phyloP scores from a whole-genome alignment of 2,113 vertebrate genomes.

The Petroica traversi region DNA sequence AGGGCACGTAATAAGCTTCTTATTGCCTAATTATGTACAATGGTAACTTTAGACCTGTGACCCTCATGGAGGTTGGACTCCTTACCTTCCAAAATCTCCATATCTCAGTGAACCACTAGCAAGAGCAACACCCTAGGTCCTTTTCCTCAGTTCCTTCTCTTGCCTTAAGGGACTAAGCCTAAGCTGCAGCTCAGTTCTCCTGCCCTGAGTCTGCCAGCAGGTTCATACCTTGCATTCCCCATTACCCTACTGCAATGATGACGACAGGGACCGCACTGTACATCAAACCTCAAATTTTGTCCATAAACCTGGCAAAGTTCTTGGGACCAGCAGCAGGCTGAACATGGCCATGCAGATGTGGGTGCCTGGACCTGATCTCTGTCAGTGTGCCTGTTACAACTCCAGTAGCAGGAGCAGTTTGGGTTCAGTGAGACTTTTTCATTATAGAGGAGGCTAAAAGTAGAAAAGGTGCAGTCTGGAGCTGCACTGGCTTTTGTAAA shows the following conservation, averaged over 20 bases:
- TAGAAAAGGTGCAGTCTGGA: neutral
- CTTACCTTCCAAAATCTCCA: neutral
- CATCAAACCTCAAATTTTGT: neutral
- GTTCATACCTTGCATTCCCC: neutral
- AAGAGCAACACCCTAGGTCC: neutral
- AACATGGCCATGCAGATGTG: neutral
- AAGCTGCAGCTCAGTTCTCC: neutral
- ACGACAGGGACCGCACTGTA: fast-evolving
- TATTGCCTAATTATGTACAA: conserved; percentile 20
- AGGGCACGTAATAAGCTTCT: neutral
- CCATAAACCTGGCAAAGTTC: neutral
- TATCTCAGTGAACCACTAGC: neutral
- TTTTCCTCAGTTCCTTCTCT: neutral
- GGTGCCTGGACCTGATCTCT: neutral
- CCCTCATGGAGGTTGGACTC: neutral
- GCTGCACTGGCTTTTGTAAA: neutral
- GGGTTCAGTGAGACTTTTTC: neutral
- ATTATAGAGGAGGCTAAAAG: neutral
- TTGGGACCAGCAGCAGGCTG: neutral
- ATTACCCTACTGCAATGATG: neutral
- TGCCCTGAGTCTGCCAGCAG: neutral
- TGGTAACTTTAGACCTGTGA: conserved; percentile 19
- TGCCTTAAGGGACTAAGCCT: neutral
- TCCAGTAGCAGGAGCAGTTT: neutral
- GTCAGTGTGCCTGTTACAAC: neutral